phyloP scores from a whole-genome alignment of 2,113 vertebrate genomes.

The Trogon surrucura region DNA sequence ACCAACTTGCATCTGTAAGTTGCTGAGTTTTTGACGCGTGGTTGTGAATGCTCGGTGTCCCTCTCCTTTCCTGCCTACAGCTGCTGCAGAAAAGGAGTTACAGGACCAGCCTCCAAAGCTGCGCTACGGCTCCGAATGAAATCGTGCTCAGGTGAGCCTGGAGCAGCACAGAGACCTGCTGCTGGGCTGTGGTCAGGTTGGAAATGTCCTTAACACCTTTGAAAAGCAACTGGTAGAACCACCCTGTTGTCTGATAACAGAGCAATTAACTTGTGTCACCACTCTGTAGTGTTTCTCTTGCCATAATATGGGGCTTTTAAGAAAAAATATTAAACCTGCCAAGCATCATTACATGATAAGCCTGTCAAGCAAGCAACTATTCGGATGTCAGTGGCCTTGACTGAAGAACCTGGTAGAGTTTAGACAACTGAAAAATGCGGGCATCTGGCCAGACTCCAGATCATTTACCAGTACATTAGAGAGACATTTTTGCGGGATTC shows the following conservation, averaged over 20 bases:
- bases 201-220: not conserved
- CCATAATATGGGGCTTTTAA: constrained; percentile 20
- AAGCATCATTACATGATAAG: not conserved
- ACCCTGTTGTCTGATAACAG: not conserved
- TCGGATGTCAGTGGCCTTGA: not conserved
- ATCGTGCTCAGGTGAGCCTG: fast-evolving
- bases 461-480: not conserved
- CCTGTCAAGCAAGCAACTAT: not conserved
- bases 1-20: fast-evolving
- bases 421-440: not conserved
- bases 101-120: not conserved
- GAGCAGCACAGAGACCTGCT: not conserved
- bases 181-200: not conserved
- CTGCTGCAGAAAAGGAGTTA: not conserved
- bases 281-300: not conserved
- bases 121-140: fast-evolving
- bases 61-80: not conserved
- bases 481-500: not conserved
- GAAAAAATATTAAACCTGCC: constrained; percentile 19
- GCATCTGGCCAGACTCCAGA: not conserved
- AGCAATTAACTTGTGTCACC: constrained; percentile 8
- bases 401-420: not conserved
- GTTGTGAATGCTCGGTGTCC: not conserved
- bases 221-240: not conserved
- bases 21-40: not conserved